phyloP scores from a whole-genome alignment of 1,140 invertebrate species.

The Anagrus nilaparvatae region DNA sequence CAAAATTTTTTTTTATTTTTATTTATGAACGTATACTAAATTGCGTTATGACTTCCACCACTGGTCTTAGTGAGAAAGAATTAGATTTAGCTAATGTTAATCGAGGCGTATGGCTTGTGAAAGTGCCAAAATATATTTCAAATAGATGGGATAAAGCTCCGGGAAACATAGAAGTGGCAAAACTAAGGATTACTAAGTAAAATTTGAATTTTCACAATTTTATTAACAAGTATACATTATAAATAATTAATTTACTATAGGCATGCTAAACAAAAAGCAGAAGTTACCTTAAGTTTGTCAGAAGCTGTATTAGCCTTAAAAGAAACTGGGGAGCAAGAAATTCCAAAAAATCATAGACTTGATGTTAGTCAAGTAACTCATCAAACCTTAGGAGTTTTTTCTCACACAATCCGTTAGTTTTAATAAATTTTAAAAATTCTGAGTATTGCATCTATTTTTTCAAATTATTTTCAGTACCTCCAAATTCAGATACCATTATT shows the following conservation, averaged over 20 bases:
- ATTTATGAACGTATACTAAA: no score
- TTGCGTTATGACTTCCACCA: no score
- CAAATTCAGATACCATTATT: conserved; percentile 49
- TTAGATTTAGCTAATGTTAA: conserved; percentile 76
- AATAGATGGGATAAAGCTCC: conserved; percentile 76
- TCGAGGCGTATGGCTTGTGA: conserved; percentile 87
- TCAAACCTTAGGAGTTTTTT: conserved; percentile 80
- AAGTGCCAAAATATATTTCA: conserved; percentile 91
- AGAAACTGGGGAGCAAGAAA: conserved; percentile 55
- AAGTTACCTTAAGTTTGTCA: conserved; percentile 51
- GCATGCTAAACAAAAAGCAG: conserved; percentile 54
- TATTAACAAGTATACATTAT: background rate
- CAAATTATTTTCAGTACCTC: conserved; percentile 45
- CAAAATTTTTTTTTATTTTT: no score
- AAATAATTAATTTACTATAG: conserved; percentile 21
- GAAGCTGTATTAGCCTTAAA: conserved; percentile 60
- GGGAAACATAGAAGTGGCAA: conserved; percentile 62
- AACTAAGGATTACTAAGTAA: conserved; percentile 59
- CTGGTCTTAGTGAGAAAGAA: no score
- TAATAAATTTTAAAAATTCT: no score
- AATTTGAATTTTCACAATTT: conserved; percentile 12
- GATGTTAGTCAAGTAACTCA: conserved; percentile 75
- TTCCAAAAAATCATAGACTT: conserved; percentile 77
- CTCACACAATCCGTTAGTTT: conserved; percentile 58
- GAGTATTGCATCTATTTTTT: conserved; percentile 15